These are phyloP conservation scores for Campoletis sonorensis DNA, from an alignment of 1,140 invertebrate genomes.

Conservation along the genomic window DNA sequence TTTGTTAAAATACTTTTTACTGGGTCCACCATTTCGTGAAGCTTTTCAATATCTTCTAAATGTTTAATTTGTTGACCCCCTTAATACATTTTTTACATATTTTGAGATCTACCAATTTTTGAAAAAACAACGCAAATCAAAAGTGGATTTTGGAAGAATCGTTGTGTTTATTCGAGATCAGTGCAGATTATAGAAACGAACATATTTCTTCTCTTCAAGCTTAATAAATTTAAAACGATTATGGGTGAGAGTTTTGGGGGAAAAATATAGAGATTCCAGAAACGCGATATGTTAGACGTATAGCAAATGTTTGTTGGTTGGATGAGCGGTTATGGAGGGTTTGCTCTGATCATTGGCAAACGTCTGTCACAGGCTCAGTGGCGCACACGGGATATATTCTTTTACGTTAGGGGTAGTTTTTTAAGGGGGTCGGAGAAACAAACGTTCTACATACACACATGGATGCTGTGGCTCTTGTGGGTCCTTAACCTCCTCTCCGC, in stretches of 20 bases:
- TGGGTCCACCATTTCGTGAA: too few species aligned
- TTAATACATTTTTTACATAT: too few species aligned
- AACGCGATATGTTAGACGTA: conserved; percentile 1
- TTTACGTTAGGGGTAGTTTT: conserved; percentile 45
- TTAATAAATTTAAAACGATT: background rate
- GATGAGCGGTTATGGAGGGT: conserved; percentile 9
- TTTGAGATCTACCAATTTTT: too few species aligned
- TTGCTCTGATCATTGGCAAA: conserved; percentile 49
- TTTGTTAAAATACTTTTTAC: too few species aligned
- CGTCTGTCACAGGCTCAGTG: conserved; percentile 49
- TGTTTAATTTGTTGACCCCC: too few species aligned
- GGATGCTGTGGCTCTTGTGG: conserved; percentile 9
- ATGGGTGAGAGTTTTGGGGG: background rate
- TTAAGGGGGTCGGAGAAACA: conserved; percentile 26
- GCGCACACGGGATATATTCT: conserved; percentile 3
- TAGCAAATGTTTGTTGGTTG: background rate
- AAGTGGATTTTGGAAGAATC: too few species aligned
- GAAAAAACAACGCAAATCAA: too few species aligned
- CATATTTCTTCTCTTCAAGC: background rate
- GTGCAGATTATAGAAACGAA: too few species aligned
- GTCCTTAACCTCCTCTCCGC: background rate
- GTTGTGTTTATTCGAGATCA: too few species aligned
- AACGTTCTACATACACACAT: background rate
- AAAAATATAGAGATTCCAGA: background rate
- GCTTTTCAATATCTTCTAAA: too few species aligned